Evolutionary conservation across 2,797 vertebrate genomes (phyloP), one percentile per base, ranked within the genome.

Genomic region (Limnodromus scolopaceus): DNA sequence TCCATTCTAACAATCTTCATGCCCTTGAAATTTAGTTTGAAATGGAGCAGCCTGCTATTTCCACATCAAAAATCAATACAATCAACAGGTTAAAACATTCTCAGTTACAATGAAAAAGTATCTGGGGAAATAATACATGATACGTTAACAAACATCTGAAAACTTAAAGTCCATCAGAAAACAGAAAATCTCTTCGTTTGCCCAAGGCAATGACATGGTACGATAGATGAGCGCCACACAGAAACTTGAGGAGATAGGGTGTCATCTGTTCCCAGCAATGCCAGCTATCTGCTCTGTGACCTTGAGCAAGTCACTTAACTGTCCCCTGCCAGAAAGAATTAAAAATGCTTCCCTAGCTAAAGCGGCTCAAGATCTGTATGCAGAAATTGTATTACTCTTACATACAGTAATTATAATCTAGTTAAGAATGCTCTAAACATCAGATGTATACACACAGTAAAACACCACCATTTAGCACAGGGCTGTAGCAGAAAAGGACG

Each of bases 41-140:
- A 96, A 96, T 93, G 81, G 93, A 96, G 84, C 71, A 23, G 90
- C 16, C 84, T 91, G 86, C 68, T 95, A 95, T 92, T 96, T 96
- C 88, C 88, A 60, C 93, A 92, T 92, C 92, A 96, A 93, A 96
- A 96, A 96, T 97, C 95, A 95, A 96, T 97, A 94, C 84, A 91
- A 95, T 95, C 96, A 97, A 96, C 96, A 97, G 84, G 95, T 96
- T 96, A 95, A 95, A 96, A 92, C 88, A 74, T 94, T 92, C 93
- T 95, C 94, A 48, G 84, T 92, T 96, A 93, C 94, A 91, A 71
- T 43, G 83, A 89, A 96, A 92, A 84, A 38, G 74, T 49, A 93
- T 64, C 93, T 48, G 49, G 87, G 81, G 92, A 96, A 96, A 96
- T 75, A 89, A 94, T 54, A 64, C 89, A 91, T 4, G 19, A 77